Conservation (phyloP, 2,113 vertebrate genomes). For the Paratilapia polleni region DNA sequence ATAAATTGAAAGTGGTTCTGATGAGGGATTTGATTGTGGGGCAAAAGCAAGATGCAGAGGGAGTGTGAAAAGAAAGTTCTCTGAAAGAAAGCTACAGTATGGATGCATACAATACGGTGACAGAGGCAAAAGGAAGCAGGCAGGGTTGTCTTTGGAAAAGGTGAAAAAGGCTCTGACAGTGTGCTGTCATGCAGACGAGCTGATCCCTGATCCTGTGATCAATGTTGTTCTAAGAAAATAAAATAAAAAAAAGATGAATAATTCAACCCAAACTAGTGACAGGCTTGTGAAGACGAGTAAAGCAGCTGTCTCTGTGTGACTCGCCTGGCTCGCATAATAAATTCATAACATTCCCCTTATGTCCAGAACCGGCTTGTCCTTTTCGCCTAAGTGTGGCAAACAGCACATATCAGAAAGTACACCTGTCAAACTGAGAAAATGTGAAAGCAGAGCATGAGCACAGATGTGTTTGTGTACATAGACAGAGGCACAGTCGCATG, state of each 20-base stretch:
- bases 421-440: conserved; percentile 41
- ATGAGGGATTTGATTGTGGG: conserved; percentile 31
- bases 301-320: conserved; percentile 13
- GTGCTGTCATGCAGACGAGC: conserved; percentile 12
- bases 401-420: conserved; percentile 1
- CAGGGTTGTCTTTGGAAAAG: conserved; percentile 22
- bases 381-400: conserved; percentile 31
- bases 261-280: conserved; percentile 50
- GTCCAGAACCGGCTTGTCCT: conserved; percentile 46
- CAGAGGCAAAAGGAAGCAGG: conserved; percentile 5
- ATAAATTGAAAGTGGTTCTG: conserved; percentile 39
- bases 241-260: conserved; percentile 38
- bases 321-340: conserved; percentile 39
- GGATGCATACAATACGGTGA: conserved; percentile 9
- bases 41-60: conserved; percentile 21
- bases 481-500: neutral
- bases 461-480: conserved; percentile 11
- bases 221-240: conserved; percentile 45
- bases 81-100: conserved; percentile 25
- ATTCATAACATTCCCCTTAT: conserved; percentile 55
- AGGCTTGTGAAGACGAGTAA: conserved; percentile 23
- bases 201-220: conserved; percentile 53
- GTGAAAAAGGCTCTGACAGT: conserved; percentile 34
- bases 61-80: conserved; percentile 10
- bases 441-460: conserved; percentile 12